Evolutionary conservation across 2,113 vertebrate species (phyloP).

Genomic region (Lophura nycthemera): DNA sequence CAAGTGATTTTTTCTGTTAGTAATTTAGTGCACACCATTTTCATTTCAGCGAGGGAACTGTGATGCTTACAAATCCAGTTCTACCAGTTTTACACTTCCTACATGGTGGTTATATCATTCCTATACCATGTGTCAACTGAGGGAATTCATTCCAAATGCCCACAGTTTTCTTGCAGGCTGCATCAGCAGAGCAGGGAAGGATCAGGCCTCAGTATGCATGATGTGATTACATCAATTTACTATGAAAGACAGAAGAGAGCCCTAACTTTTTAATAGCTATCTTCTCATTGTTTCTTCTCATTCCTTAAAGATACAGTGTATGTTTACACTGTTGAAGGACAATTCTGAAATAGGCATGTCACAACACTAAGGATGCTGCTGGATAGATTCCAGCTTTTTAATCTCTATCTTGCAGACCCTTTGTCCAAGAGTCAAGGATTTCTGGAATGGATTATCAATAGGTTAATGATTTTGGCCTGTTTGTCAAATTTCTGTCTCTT

Average conservation of each 20-base stretch:
- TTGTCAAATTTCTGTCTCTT: constrained; percentile 1
- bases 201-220: not conserved
- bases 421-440: not conserved
- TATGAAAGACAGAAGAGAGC: not conserved
- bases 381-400: not conserved
- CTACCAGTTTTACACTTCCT: constrained; percentile 43
- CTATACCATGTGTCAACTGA: not conserved
- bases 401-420: not conserved
- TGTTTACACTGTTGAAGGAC: not conserved
- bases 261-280: not conserved
- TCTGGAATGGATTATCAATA: constrained; percentile 37
- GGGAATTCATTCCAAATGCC: not conserved
- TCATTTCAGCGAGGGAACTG: constrained; percentile 35
- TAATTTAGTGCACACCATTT: constrained; percentile 40
- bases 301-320: not conserved
- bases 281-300: not conserved
- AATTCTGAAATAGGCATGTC: not conserved
- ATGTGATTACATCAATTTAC: not conserved
- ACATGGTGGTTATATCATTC: constrained; percentile 18
- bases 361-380: not conserved
- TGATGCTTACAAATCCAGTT: constrained; percentile 41
- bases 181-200: not conserved
- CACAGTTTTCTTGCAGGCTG: not conserved
- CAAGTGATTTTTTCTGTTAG: constrained; percentile 40
- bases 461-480: constrained; percentile 60